Conservation (phyloP, 2,797 vertebrate species). For the Distichodus sexfasciatus region DNA sequence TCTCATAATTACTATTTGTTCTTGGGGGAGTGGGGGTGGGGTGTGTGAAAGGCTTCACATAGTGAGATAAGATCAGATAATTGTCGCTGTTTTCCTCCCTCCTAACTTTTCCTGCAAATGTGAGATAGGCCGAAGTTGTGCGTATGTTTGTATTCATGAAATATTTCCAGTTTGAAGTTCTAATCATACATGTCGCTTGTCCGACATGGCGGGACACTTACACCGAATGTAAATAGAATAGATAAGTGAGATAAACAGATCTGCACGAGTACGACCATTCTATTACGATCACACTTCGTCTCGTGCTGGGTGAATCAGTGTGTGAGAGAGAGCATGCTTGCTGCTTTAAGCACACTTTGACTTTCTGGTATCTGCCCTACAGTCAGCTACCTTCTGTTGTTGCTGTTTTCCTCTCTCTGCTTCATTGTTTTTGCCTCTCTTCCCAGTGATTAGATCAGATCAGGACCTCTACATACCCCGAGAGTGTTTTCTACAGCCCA, state of each 20-base stretch:
- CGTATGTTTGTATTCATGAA: too few relatives aligned
- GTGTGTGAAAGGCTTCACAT: constrained; percentile 50
- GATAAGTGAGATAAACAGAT: too few relatives aligned
- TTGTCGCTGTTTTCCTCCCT: constrained; percentile 25
- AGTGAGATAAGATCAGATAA: constrained; percentile 48
- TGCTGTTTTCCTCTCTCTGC: background rate
- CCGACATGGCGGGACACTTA: too few relatives aligned
- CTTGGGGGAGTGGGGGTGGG: constrained; percentile 34
- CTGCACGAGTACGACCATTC: background rate
- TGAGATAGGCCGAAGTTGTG: background rate
- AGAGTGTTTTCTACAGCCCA: too few relatives aligned
- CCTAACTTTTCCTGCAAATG: constrained; percentile 10
- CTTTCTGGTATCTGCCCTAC: background rate
- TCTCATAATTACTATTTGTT: constrained; percentile 54
- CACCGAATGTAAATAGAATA: too few relatives aligned
- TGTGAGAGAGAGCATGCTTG: background rate
- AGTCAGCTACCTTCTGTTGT: background rate
- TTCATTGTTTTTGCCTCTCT: too few relatives aligned
- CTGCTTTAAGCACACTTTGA: background rate
- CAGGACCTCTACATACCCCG: too few relatives aligned
- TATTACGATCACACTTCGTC: background rate
- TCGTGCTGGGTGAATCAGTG: background rate
- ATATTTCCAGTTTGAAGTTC: too few relatives aligned
- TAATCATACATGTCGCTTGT: too few relatives aligned
- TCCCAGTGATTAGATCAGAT: too few relatives aligned